phyloP scores from a whole-genome alignment of 2,888 invertebrate species.

The Hypselothyrea guttata region DNA sequence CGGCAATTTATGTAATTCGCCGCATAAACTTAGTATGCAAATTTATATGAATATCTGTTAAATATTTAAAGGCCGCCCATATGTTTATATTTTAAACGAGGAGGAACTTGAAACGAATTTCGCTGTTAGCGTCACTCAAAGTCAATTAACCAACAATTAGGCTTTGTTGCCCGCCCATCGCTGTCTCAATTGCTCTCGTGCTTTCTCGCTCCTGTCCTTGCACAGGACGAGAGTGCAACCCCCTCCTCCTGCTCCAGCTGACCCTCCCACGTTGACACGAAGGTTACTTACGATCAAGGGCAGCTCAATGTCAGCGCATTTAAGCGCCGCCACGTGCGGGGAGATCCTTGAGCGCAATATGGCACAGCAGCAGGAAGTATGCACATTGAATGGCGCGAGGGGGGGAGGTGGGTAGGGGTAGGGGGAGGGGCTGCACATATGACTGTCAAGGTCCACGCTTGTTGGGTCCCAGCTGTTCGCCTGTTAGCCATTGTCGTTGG shows the following conservation, averaged over 20 bases:
- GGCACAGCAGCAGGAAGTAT: not conserved
- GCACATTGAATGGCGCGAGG: too few species aligned
- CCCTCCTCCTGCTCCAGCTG: too few species aligned
- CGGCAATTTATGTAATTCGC: too few species aligned
- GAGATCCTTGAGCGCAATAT: conserved; percentile 36
- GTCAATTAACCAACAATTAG: conserved; percentile 39
- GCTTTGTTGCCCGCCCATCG: not conserved
- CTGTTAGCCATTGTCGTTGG: too few species aligned
- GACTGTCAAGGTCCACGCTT: conserved; percentile 34
- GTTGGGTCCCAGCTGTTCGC: conserved; percentile 47
- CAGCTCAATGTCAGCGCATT: conserved; percentile 60
- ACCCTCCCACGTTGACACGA: conserved; percentile 15
- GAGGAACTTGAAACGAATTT: too few species aligned
- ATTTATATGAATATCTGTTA: too few species aligned
- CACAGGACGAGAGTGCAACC: not conserved
- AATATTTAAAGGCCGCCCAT: too few species aligned
- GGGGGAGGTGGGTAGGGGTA: not conserved
- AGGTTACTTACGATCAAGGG: conserved; percentile 71
- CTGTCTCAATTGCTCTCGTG: too few species aligned
- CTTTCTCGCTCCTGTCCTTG: not conserved
- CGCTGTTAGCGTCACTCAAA: conserved; percentile 7
- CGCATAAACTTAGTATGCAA: too few species aligned
- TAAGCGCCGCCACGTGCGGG: not conserved
- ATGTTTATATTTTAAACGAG: not conserved
- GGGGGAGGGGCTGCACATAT: not conserved